These are phyloP conservation scores for Octopus sinensis DNA, from an alignment of 1,140 invertebrate species.

Conservation along the genomic window DNA sequence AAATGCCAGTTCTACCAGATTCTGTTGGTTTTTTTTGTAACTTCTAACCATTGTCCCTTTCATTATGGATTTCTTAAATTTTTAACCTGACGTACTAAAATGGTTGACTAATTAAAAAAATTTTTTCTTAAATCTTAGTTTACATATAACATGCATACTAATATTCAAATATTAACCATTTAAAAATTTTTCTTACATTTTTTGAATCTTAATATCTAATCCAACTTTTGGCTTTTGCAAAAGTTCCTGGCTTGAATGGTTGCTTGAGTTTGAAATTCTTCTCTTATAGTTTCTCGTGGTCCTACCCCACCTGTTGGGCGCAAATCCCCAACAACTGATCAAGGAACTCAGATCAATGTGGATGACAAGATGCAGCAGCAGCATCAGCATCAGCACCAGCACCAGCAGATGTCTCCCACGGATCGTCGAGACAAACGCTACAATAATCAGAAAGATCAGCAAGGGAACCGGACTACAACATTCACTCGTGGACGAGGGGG, in stretches of 20 bases:
- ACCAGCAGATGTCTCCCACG: background rate
- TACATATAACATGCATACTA: too few species aligned
- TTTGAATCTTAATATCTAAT: background rate
- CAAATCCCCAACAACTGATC: constrained; percentile 72
- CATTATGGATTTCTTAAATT: too few species aligned
- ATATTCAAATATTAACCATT: too few species aligned
- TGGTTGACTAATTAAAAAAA: too few species aligned
- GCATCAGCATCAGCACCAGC: background rate
- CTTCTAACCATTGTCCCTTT: too few species aligned
- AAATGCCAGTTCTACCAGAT: too few species aligned
- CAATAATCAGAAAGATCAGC: constrained; percentile 18
- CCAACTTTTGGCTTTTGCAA: background rate
- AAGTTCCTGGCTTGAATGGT: background rate
- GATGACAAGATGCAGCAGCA: constrained; percentile 21
- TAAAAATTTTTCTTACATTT: too few species aligned
- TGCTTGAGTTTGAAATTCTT: background rate
- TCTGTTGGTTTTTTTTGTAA: too few species aligned
- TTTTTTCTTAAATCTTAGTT: too few species aligned
- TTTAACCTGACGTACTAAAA: too few species aligned
- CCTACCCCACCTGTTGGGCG: constrained; percentile 64
- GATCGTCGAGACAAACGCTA: constrained; percentile 16
- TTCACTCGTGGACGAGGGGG: constrained; percentile 36
- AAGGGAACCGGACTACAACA: constrained; percentile 10
- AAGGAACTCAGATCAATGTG: constrained; percentile 66
- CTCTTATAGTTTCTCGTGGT: constrained; percentile 58